Conservation (phyloP, 2,888 invertebrate species). For the Drosophila demipolita region DNA sequence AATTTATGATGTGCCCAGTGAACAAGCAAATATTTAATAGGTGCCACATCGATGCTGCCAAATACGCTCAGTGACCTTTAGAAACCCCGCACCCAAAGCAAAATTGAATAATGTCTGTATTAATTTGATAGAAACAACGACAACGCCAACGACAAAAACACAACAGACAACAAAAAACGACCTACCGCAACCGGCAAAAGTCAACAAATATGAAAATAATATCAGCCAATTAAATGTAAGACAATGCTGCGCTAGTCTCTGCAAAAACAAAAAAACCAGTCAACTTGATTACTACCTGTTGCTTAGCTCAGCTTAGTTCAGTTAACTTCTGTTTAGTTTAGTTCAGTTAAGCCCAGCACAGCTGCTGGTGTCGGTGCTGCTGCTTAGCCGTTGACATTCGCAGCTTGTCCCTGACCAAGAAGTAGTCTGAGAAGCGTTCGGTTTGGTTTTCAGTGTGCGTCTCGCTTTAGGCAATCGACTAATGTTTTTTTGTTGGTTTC, state of each 20-base stretch:
- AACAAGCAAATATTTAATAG: conserved; percentile 61
- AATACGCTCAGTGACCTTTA: conserved; percentile 60
- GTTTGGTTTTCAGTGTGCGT: conserved; percentile 30
- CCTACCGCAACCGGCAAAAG: conserved; percentile 38
- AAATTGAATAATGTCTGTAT: conserved; percentile 68
- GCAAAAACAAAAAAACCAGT: background rate
- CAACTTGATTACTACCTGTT: conserved; percentile 15
- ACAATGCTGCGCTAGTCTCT: conserved; percentile 35
- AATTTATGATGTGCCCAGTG: conserved; percentile 61
- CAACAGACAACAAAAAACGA: conserved; percentile 8
- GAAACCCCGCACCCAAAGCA: conserved; percentile 39
- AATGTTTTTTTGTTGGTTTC: conserved; percentile 65
- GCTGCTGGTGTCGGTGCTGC: conserved; percentile 3
- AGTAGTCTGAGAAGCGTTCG: conserved; percentile 65
- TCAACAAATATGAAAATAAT: conserved; percentile 70
- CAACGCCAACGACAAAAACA: background rate
- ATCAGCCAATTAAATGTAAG: conserved; percentile 66
- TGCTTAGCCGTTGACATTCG: conserved; percentile 72
- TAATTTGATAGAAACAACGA: conserved; percentile 29
- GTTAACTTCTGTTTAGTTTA: conserved; percentile 12
- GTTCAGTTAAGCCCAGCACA: background rate
- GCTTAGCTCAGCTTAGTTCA: conserved; percentile 26
- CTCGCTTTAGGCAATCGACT: conserved; percentile 49
- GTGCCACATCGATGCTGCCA: conserved; percentile 26
- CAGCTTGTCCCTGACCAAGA: conserved; percentile 77